Base-by-base conservation (phyloP, 2,113 vertebrate genomes). In the Corythoichthys intestinalis region DNA sequence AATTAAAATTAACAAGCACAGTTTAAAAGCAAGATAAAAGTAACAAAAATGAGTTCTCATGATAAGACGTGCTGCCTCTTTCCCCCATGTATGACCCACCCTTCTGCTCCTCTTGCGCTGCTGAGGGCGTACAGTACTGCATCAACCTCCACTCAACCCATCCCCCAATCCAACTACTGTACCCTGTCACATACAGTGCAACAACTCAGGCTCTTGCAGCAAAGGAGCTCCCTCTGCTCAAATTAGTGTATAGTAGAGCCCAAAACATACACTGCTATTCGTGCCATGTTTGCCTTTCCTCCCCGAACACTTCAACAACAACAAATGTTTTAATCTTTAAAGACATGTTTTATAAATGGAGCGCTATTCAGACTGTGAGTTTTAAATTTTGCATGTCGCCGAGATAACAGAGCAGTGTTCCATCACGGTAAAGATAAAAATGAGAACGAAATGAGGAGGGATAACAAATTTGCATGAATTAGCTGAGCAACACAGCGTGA, bases 101-200 rank as follows among this genome's bases (percentile, higher is more conserved):
- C 76, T 66, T 77, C 41, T 74, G 71, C 69, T 46, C 65, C 69
- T 80, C 67, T 66, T 60, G 17, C 67, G 68, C 71, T 73, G 73
- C 73, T 71, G 66, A 79, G 56, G 46, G 49, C 78, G 74, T 78
- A 68, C 65, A 78, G 70, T 72, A 67, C 73, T 77, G 81, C 81
- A 86, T 83, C 76, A 80, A 81, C 76, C 76, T 72, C 70, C 75
- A 75, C 70, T 72, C 56, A 34, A 50, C 85, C 85, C 84, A 84
- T 83, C 86, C 84, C 83, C 86, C 85, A 84, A 83, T 61, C 38
- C 10, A 69, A 72, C 73, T 84, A 81, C 74, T 83, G 75, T 77
- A 81, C 73, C 6, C 41, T 44, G 41, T 44, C 41, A 77, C 69
- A 79, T 66, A 73, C 44, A 47, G 61, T 47, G 44, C 64, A 37